Percentiles rank a stretch among this genome's conserved stretches.
Evolutionary conservation across 2,888 invertebrate genomes (phyloP).

Genomic region (Ichneumoninae sp.): DNA sequence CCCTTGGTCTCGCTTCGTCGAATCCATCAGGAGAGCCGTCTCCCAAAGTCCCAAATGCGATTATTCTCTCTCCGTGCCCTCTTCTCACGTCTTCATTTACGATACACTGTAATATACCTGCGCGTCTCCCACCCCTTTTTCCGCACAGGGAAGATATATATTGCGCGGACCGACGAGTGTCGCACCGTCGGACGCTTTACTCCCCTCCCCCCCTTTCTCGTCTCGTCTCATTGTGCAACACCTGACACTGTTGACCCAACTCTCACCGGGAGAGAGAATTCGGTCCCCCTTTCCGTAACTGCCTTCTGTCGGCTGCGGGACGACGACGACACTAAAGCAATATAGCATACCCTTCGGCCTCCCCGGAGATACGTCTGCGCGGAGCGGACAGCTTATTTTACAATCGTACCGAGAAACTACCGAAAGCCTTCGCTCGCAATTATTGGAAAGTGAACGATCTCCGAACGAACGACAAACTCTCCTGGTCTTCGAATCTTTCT

Average conservation of each 20-base stretch:
- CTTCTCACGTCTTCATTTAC: constrained; percentile 49
- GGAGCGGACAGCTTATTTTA: constrained; percentile 32
- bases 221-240: constrained; percentile 64
- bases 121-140: constrained; percentile 1
- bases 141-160: neutral
- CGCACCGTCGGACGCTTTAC: constrained; percentile 8
- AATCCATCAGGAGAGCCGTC: constrained; percentile 25
- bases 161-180: neutral
- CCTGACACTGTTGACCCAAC: constrained; percentile 74
- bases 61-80: constrained; percentile 45
- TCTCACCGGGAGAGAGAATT: constrained; percentile 71
- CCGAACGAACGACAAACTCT: constrained; percentile 23
- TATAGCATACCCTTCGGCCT: constrained; percentile 23
- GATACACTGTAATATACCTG: constrained; percentile 9
- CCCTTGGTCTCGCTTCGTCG: constrained; percentile 12
- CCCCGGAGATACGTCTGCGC: neutral
- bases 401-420: constrained; percentile 45
- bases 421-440: constrained; percentile 36
- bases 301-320: constrained; percentile 11
- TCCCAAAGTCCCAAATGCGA: constrained; percentile 47
- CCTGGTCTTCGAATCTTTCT: neutral
- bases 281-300: constrained; percentile 29
- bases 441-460: constrained; percentile 49
- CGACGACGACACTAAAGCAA: constrained; percentile 54
- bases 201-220: constrained; percentile 28